Evolutionary conservation across 92 coral and sea anemone genomes (phyloP), one percentile per base, ranked within the genome.

Genomic region (Heliopora coerulea): DNA sequence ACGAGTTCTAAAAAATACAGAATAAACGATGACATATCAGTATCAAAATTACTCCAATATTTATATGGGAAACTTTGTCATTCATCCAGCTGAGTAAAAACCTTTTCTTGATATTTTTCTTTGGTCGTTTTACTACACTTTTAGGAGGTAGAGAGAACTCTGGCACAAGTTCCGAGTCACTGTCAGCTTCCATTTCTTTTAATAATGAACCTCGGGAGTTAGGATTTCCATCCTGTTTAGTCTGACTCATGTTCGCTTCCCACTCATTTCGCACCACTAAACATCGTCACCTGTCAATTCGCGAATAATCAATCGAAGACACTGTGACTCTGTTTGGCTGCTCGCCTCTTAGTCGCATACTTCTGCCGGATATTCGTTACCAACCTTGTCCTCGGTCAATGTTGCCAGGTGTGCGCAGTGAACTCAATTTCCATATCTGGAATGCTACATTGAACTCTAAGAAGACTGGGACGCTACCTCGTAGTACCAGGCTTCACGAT

Each of bases 111-210:
- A 30, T 50, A 37, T 62, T 30, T 70, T 70, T 70, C 32, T 37
- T 52, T 23, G 77, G 77, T 37, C 77, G 24, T 54, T 70, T 70
- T 35, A 70, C 77, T 13, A 70, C 41, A 41, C 77, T 70, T 54
- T 70, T 70, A 4, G 77, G 77, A n/a, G 77, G 77, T 35, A 70
- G 54, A 32, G 77, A 70, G 77, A 30, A 70, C 54, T 70, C 62
- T 17, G 77, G 77, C 8, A 70, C 62, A n/a, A n/a, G n/a, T 26
- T 70, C 77, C 11, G 77, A 70, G 54, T 70, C 77, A 2, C 46
- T 27, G 24, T 70, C 77, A 8, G 40, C 62, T 70, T 70, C 77
- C 77, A 70, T 70, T 54, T 70, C 35, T 32, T 50, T 32, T 31
- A 70, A 52, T 70, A 70, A 70, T n/a, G 62, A 70, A 17, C 77